Conservation (phyloP, 2,113 vertebrate species). For the Toxostoma redivivum region DNA sequence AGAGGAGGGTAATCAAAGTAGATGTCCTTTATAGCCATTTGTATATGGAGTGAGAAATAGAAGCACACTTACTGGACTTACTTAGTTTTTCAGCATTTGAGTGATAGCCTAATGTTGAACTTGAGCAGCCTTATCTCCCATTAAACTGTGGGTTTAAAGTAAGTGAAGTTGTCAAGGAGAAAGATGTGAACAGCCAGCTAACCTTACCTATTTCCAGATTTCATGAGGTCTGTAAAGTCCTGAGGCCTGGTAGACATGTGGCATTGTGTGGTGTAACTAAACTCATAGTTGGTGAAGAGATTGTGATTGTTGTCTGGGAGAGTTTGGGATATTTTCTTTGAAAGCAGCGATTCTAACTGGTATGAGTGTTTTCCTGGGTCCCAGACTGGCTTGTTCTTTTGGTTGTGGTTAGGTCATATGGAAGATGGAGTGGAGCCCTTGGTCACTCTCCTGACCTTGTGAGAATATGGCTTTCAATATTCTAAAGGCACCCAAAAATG, state of each 20-base stretch:
- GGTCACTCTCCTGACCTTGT: not conserved
- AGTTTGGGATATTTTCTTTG: not conserved
- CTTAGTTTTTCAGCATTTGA: not conserved
- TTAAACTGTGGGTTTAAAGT: not conserved
- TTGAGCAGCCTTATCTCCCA: not conserved
- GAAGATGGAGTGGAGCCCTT: not conserved
- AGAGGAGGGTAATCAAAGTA: not conserved
- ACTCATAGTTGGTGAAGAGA: not conserved
- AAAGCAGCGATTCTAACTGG: not conserved
- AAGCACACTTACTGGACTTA: not conserved
- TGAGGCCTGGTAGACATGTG: not conserved
- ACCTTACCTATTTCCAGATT: not conserved
- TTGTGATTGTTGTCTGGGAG: not conserved
- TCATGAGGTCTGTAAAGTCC: not conserved
- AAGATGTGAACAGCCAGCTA: not conserved
- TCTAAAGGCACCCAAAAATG: not conserved
- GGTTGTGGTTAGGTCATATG: not conserved
- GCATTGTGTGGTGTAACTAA: not conserved
- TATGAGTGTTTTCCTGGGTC: not conserved
- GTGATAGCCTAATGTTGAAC: not conserved
- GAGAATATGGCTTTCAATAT: not conserved
- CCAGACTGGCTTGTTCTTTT: not conserved
- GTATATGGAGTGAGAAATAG: not conserved
- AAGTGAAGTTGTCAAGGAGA: not conserved
- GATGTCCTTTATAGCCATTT: not conserved